These are phyloP conservation scores for Tychaedon coryphoeus DNA, from an alignment of 2,113 vertebrate species.

Conservation along the genomic window DNA sequence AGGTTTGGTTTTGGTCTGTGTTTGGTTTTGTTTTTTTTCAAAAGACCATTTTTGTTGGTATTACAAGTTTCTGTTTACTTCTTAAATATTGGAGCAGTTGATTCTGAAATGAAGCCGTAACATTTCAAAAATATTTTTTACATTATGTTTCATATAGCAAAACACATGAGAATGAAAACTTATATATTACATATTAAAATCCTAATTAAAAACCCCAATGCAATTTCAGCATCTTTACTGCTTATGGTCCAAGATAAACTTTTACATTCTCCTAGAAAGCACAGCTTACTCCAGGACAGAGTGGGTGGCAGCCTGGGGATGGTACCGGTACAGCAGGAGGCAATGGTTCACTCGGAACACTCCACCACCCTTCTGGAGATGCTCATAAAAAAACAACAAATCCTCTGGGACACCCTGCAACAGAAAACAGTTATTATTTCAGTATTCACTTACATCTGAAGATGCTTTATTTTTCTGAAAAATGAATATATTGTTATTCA, in stretches of 20 bases:
- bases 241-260: background rate
- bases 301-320: slow-evolving; percentile 82
- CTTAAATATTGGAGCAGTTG: background rate
- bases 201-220: background rate
- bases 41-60: background rate
- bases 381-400: slow-evolving; percentile 91
- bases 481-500: background rate
- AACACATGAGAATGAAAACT: background rate
- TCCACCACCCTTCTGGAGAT: slow-evolving; percentile 80
- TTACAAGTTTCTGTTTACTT: background rate
- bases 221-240: background rate
- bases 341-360: slow-evolving; percentile 79
- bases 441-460: background rate
- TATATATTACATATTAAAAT: background rate
- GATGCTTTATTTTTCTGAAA: background rate
- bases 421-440: background rate
- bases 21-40: background rate
- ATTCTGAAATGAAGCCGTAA: background rate
- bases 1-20: background rate
- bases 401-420: slow-evolving; percentile 92
- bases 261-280: background rate
- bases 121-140: background rate
- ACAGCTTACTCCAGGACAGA: slow-evolving; percentile 84
- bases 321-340: slow-evolving; percentile 90
- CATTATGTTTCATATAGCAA: background rate